These are phyloP conservation scores for Pseudotriccus pelzelni DNA, from an alignment of 2,797 vertebrate genomes.

Conservation along the genomic window DNA sequence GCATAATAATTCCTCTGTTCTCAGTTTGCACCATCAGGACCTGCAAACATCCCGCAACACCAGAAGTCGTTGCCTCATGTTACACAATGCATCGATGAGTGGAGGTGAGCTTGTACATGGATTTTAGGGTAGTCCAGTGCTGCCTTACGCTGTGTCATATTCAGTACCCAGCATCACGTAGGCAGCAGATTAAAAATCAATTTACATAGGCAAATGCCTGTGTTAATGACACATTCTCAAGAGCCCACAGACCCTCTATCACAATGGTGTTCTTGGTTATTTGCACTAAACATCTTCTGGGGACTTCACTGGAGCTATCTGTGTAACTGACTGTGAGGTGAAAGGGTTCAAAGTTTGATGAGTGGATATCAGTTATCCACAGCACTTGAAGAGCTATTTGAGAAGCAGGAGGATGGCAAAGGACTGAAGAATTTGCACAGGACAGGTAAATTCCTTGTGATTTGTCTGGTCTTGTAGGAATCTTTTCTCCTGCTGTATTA, in stretches of 20 bases:
- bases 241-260: background rate
- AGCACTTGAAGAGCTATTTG: background rate
- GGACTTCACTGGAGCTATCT: background rate
- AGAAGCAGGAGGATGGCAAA: background rate
- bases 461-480: background rate
- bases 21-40: background rate
- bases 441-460: background rate
- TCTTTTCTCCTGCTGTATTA: background rate
- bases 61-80: background rate
- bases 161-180: background rate
- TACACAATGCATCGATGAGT: accelerated
- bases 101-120: background rate
- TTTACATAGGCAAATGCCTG: background rate
- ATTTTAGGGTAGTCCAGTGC: background rate
- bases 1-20: background rate
- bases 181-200: background rate
- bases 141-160: background rate
- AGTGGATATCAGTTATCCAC: background rate
- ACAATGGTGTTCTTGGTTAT: background rate
- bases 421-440: background rate
- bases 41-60: background rate
- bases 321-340: background rate
- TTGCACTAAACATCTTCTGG: background rate
- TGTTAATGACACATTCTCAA: background rate
- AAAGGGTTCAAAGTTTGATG: background rate